Evolutionary conservation across 53 echinoderm and acorn worm genomes (phyloP).

Genomic region (Pentamera pediparva): DNA sequence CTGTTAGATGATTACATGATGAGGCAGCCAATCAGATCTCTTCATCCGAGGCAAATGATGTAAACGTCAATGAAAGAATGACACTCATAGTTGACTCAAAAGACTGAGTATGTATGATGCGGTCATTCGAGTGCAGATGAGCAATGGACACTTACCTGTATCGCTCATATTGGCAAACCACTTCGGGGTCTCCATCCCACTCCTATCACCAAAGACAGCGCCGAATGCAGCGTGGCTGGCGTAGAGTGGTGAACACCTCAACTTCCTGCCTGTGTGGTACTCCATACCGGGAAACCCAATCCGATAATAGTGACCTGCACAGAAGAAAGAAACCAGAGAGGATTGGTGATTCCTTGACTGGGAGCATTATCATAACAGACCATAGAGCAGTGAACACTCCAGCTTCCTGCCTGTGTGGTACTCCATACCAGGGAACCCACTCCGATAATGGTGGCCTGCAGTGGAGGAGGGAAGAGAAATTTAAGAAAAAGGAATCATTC

Average conservation of each 20-base stretch:
- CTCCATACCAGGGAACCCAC: slow-evolving; percentile 43
- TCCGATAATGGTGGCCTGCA: slow-evolving; percentile 38
- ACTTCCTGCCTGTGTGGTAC: slow-evolving; percentile 64
- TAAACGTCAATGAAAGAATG: too few relatives aligned
- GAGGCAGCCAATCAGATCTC: too few relatives aligned
- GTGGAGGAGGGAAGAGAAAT: neutral
- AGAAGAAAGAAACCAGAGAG: neutral
- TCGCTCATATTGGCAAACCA: slow-evolving; percentile 65
- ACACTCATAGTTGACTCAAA: too few relatives aligned
- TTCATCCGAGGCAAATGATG: too few relatives aligned
- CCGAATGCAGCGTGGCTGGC: slow-evolving; percentile 54
- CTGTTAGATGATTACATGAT: too few relatives aligned
- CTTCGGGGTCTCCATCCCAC: slow-evolving; percentile 73
- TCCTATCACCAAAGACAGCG: slow-evolving; percentile 82
- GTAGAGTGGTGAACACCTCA: slow-evolving; percentile 76
- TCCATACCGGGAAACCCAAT: slow-evolving; percentile 47
- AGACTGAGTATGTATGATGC: too few relatives aligned
- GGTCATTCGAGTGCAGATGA: too few relatives aligned
- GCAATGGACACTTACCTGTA: slow-evolving; percentile 55
- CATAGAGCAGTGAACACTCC: slow-evolving; percentile 62
- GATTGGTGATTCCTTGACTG: neutral
- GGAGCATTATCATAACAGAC: neutral
- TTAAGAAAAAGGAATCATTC: neutral
- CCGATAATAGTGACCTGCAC: slow-evolving; percentile 38
- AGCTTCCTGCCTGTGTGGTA: slow-evolving; percentile 60